Evolutionary conservation across 2,888 invertebrate genomes (phyloP).

Genomic region (Hyposoter didymator): DNA sequence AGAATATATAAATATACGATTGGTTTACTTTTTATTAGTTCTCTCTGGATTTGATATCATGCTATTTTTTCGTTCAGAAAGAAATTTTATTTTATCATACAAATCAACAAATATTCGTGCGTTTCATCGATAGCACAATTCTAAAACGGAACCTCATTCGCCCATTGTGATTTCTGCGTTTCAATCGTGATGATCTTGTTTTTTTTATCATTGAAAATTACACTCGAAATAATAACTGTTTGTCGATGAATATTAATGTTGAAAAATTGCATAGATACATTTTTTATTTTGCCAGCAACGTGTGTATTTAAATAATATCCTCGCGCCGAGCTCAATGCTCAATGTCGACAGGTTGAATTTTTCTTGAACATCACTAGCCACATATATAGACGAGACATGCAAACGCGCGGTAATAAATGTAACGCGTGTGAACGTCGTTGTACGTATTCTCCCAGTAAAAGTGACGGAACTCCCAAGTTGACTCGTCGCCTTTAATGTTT

Average conservation of each 20-base stretch:
- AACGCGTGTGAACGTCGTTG: slow-evolving; percentile 79
- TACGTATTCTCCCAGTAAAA: slow-evolving; percentile 77
- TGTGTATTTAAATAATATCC: background rate
- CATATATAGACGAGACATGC: slow-evolving; percentile 32
- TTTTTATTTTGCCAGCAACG: slow-evolving; percentile 9
- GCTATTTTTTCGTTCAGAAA: background rate
- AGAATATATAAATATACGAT: background rate
- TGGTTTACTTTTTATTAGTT: background rate
- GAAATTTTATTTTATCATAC: background rate
- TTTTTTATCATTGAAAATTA: too few species aligned
- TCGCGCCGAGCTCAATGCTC: slow-evolving; percentile 72
- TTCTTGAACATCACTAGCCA: slow-evolving; percentile 51
- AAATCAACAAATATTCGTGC: background rate
- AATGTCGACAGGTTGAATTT: slow-evolving; percentile 75
- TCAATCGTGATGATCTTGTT: too few species aligned
- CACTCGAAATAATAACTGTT: background rate
- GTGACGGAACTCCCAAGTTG: slow-evolving; percentile 57
- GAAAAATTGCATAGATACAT: background rate
- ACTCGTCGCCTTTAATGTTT: slow-evolving; percentile 59
- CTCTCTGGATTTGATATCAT: background rate
- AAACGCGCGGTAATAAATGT: slow-evolving; percentile 69
- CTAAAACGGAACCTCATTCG: background rate
- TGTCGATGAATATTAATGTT: slow-evolving; percentile 3
- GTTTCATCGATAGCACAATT: background rate
- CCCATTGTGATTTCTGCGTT: background rate